Percentiles rank a stretch among this genome's conserved stretches.
Evolutionary conservation across 2,888 invertebrate species (phyloP).

Genomic region (Ametastegia equiseti): DNA sequence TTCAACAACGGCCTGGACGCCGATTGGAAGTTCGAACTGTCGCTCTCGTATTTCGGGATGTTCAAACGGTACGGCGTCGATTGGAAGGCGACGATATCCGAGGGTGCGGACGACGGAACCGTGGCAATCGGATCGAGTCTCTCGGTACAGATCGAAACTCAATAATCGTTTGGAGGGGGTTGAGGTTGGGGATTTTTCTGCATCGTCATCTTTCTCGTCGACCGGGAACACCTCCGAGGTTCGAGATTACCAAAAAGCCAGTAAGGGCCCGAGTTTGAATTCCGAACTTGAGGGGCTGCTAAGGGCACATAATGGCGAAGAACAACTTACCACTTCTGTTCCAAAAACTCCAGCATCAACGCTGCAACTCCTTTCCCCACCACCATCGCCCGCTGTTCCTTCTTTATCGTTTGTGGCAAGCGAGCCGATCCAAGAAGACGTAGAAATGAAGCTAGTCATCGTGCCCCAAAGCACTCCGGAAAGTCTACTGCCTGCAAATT

Average conservation of each 20-base stretch:
- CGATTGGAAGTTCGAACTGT: not conserved
- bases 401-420: constrained; percentile 63
- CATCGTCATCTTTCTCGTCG: not conserved
- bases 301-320: not conserved
- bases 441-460: constrained; percentile 66
- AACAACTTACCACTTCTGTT: constrained; percentile 54
- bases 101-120: constrained; percentile 53
- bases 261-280: not conserved
- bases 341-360: constrained; percentile 62
- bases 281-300: constrained; percentile 23
- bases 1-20: not conserved
- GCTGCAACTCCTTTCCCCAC: constrained; percentile 60
- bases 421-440: constrained; percentile 62
- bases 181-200: constrained; percentile 45
- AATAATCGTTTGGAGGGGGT: constrained; percentile 56
- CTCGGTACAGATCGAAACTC: constrained; percentile 58
- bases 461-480: constrained; percentile 65
- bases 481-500: constrained; percentile 17
- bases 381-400: constrained; percentile 64
- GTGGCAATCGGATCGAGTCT: constrained; percentile 56
- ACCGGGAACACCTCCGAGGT: not conserved
- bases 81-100: not conserved
- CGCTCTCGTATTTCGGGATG: not conserved
- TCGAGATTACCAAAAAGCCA: constrained; percentile 16
- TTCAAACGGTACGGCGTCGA: not conserved